Evolutionary conservation across 2,113 vertebrate genomes (phyloP).

Genomic region (Triplophysa siluroides): DNA sequence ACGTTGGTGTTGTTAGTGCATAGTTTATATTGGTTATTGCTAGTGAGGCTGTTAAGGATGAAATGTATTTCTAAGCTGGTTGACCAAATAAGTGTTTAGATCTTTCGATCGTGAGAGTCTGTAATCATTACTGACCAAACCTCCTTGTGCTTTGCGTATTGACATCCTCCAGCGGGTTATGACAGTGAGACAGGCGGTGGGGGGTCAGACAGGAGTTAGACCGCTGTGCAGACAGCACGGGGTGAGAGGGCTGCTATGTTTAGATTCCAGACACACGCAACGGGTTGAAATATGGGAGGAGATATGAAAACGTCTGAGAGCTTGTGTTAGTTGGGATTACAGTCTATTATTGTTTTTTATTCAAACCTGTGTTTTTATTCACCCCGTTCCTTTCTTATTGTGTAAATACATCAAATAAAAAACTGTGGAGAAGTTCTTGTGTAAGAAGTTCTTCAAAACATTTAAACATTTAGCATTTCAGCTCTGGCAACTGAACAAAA

Average conservation of each 20-base stretch:
- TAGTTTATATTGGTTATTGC: too few species aligned
- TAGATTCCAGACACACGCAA: conserved; percentile 20
- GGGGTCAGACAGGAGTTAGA: conserved; percentile 15
- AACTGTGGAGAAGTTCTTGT: too few species aligned
- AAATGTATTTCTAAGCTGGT: too few species aligned
- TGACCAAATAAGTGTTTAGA: too few species aligned
- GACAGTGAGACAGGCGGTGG: neutral
- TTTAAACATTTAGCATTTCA: too few species aligned
- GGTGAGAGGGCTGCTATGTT: conserved; percentile 14
- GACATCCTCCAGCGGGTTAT: neutral
- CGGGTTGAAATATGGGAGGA: conserved; percentile 3
- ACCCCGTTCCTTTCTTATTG: too few species aligned
- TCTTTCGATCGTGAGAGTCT: neutral
- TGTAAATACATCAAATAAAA: too few species aligned
- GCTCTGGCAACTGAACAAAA: too few species aligned
- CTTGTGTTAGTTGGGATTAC: conserved; percentile 30
- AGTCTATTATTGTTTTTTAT: neutral
- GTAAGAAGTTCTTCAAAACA: too few species aligned
- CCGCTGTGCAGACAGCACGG: neutral
- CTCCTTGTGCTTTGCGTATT: neutral
- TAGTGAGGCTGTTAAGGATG: too few species aligned
- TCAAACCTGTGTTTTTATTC: too few species aligned
- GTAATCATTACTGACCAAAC: neutral
- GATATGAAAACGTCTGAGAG: conserved; percentile 6
- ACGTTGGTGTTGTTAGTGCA: too few species aligned